Conservation (phyloP, 1,140 invertebrate species). For the Zelostemma sp. region DNA sequence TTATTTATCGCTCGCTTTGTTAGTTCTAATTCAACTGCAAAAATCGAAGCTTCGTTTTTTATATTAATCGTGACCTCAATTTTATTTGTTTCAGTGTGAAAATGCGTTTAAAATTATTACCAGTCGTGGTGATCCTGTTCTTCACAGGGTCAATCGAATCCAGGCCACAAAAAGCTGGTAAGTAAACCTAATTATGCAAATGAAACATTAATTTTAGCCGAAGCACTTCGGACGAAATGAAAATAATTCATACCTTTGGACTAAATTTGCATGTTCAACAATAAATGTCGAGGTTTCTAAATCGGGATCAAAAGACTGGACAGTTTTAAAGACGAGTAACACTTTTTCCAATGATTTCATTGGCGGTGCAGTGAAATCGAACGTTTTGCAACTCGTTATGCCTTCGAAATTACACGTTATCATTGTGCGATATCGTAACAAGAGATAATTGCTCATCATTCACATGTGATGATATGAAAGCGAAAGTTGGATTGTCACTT, state of each 20-base stretch:
- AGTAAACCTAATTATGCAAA: constrained; percentile 26
- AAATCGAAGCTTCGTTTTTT: neutral
- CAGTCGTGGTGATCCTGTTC: constrained; percentile 54
- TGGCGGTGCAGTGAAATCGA: neutral
- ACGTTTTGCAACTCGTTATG: neutral
- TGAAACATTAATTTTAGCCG: neutral
- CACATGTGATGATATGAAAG: neutral
- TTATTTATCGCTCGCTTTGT: neutral
- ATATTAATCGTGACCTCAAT: constrained; percentile 9
- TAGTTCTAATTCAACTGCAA: neutral
- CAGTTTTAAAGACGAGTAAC: too few relatives aligned
- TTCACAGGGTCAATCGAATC: constrained; percentile 52
- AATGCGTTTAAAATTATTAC: constrained; percentile 58
- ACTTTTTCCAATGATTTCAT: neutral
- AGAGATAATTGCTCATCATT: neutral
- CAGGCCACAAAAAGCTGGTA: constrained; percentile 62
- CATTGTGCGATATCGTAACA: neutral
- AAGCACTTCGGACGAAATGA: too few relatives aligned
- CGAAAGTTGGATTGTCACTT: neutral
- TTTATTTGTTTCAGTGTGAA: constrained; percentile 61
- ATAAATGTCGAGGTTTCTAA: too few relatives aligned
- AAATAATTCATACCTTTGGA: too few relatives aligned
- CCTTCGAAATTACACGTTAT: neutral
- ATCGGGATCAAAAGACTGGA: too few relatives aligned
- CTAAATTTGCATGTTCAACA: too few relatives aligned